Evolutionary conservation across 2,113 vertebrate species (phyloP), one percentile per base, ranked within the genome.

Genomic region (Stegostoma tigrinum): DNA sequence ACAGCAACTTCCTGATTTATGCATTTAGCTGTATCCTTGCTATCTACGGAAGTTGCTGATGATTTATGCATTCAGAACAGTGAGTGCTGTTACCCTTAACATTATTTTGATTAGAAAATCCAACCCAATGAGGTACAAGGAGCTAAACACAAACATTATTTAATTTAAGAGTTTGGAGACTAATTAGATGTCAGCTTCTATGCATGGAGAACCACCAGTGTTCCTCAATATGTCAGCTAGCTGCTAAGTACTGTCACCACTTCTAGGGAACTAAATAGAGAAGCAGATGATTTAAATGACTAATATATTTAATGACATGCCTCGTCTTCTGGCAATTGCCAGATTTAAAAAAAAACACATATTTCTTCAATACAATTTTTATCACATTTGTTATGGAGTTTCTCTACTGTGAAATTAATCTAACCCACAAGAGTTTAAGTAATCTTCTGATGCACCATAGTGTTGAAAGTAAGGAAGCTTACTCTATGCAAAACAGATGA

Each of bases 401-500:
- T 95, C 68, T 95, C 94, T 75, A 70, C 94, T 95, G 94, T 95
- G 94, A 95, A 95, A 95, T 95, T 95, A 95, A 95, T 70, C 94
- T 95, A 95, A 75, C 94, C 45, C n/a, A 72, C 67, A 38, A 95
- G 66, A 95, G 67, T 95, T 95, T 72, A 95, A 72, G 45, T 95
- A 95, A 95, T 75, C 72, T 95, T 72, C 68, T 95, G 68, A 70
- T 72, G 94, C 68, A 70, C 34, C 27, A 30, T 30, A 52, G 67
- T 95, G 68, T 45, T 45, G 94, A 75, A 75, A 75, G 68, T 72
- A 72, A 52, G 68, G 68, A 72, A 30, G 42, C 45, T 72, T 24
- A 5, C 21, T 72, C 3, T 95, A 52, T 52, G 68, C 42, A 95
- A 72, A 95, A 75, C 38, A 75, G 42, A 70, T 95, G 94, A 95